Evolutionary conservation across 2,888 invertebrate species (phyloP).

Genomic region (Lomographa bimaculata): DNA sequence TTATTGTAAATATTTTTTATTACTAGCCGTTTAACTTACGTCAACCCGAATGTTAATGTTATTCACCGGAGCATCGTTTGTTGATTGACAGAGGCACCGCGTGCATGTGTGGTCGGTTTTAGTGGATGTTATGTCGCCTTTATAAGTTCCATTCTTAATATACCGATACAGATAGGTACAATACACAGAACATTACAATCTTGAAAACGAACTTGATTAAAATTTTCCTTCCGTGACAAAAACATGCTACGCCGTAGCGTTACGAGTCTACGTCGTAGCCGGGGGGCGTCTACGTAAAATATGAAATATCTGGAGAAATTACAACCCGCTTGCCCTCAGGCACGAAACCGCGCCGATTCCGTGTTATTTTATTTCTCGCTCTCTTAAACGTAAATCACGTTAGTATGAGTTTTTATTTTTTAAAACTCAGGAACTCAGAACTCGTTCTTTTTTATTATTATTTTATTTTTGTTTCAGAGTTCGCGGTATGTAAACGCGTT

Average conservation of each 20-base stretch:
- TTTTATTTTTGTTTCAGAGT: slow-evolving; percentile 31
- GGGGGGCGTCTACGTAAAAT: slow-evolving; percentile 33
- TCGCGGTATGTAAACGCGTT: slow-evolving; percentile 29
- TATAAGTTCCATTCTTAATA: too few relatives aligned
- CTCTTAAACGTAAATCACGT: slow-evolving; percentile 63
- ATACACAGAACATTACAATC: too few relatives aligned
- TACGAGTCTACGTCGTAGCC: slow-evolving; percentile 53
- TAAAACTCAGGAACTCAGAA: slow-evolving; percentile 15
- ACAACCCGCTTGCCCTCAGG: slow-evolving; percentile 63
- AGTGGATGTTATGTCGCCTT: too few relatives aligned
- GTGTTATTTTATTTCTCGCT: slow-evolving; percentile 80
- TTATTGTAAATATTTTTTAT: too few relatives aligned
- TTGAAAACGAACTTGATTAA: slow-evolving; percentile 54
- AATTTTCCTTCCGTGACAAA: slow-evolving; percentile 54
- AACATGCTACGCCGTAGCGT: slow-evolving; percentile 61
- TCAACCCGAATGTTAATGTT: too few relatives aligned
- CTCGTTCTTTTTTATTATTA: slow-evolving; percentile 15
- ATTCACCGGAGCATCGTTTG: too few relatives aligned
- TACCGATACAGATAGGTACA: too few relatives aligned
- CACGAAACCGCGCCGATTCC: slow-evolving; percentile 72
- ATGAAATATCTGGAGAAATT: slow-evolving; percentile 75
- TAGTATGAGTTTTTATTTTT: slow-evolving; percentile 34
- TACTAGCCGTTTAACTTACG: too few relatives aligned
- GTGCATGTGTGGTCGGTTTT: too few relatives aligned
- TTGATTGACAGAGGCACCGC: too few relatives aligned